Conservation (phyloP, 2,113 vertebrate species). For the Pao palembangensis region DNA sequence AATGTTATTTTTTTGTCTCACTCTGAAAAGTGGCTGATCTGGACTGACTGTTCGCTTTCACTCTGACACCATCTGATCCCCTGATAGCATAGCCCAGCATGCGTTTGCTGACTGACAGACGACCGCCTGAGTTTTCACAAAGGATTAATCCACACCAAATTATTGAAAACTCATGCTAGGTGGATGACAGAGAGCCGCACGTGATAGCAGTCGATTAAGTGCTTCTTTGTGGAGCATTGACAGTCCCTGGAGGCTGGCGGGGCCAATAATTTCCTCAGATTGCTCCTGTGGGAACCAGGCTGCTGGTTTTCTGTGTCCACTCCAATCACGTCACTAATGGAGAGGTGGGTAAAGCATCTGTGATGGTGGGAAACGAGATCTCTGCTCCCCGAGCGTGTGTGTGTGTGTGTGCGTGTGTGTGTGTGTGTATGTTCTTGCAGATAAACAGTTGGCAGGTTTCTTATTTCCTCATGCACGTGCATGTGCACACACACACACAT, state of each 20-base stretch:
- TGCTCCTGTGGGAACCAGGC: slow-evolving; percentile 64
- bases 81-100: slow-evolving; percentile 10
- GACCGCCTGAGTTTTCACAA: slow-evolving; percentile 33
- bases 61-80: slow-evolving; percentile 19
- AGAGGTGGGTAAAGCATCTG: slow-evolving; percentile 74
- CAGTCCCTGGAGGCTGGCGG: slow-evolving; percentile 51
- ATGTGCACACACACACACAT: slow-evolving; percentile 33
- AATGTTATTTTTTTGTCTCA: background rate
- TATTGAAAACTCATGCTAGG: slow-evolving; percentile 28
- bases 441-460: slow-evolving; percentile 81
- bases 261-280: slow-evolving; percentile 69
- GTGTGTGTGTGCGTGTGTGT: slow-evolving; percentile 13
- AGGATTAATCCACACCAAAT: slow-evolving; percentile 50
- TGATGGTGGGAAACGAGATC: slow-evolving; percentile 73
- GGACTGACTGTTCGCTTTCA: background rate
- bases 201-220: slow-evolving; percentile 63
- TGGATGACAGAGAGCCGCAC: slow-evolving; percentile 31
- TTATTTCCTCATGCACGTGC: slow-evolving; percentile 59
- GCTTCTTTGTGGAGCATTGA: slow-evolving; percentile 49
- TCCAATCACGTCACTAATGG: slow-evolving; percentile 92
- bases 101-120: slow-evolving; percentile 19
- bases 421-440: slow-evolving; percentile 37
- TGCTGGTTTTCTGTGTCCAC: slow-evolving; percentile 71
- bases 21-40: background rate
- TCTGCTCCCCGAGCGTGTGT: slow-evolving; percentile 27